Evolutionary conservation across 2,888 invertebrate genomes (phyloP).

Genomic region (Anticlea derivata): DNA sequence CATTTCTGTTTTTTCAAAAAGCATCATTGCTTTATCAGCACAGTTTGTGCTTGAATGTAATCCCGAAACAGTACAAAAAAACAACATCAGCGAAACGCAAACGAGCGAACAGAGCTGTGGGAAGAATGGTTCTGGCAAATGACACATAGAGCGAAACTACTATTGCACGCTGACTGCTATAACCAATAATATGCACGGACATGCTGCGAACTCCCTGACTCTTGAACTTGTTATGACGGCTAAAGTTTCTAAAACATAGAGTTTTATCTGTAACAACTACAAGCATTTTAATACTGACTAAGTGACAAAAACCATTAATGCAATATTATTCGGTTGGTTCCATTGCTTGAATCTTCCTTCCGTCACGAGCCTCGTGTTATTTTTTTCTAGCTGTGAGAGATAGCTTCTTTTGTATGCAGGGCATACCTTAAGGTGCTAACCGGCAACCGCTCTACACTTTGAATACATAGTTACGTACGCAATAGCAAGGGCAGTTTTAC

Average conservation of each 20-base stretch:
- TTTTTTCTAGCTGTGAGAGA: constrained; percentile 10
- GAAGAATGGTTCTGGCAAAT: not conserved
- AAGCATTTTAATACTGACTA: no score
- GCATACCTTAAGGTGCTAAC: constrained; percentile 7
- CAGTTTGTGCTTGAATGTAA: not conserved
- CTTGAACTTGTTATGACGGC: no score
- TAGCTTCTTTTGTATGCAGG: constrained; percentile 8
- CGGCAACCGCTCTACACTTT: constrained; percentile 18
- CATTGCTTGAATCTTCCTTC: no score
- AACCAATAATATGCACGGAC: no score
- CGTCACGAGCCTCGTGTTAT: constrained; percentile 8
- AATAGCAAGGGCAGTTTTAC: constrained; percentile 5
- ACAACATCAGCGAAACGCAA: constrained; percentile 30
- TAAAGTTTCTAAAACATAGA: no score
- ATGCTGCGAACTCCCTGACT: no score
- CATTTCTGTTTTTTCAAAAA: no score
- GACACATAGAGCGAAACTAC: constrained; percentile 4
- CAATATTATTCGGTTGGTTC: no score
- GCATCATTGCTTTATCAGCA: no score
- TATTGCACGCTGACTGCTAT: no score
- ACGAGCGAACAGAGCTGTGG: constrained; percentile 16
- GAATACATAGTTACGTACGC: constrained; percentile 10
- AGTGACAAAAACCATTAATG: no score
- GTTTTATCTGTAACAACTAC: no score
- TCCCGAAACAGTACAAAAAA: constrained; percentile 10